A percentile compares a stretch with the other conserved stretches of the same genome.
These are phyloP conservation scores for Arctia plantaginis DNA, from an alignment of 2,888 invertebrate genomes.

Conservation along the genomic window DNA sequence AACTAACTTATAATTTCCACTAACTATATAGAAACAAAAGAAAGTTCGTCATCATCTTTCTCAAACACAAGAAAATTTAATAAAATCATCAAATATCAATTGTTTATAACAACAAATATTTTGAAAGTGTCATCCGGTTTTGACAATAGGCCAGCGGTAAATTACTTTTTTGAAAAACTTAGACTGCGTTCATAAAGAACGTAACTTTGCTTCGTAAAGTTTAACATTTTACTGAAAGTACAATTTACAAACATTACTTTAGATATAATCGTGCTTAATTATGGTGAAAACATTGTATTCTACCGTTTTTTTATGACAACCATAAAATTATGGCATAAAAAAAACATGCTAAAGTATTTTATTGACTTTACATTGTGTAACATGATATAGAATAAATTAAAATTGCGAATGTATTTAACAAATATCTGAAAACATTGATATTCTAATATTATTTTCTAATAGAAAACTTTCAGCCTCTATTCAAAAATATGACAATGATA, in stretches of 20 bases:
- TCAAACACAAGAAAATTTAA: background rate
- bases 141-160: conserved; percentile 22
- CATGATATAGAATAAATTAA: conserved; percentile 5
- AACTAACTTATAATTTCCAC: background rate
- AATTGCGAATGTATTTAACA: background rate
- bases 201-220: background rate
- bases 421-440: background rate
- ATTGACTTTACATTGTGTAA: conserved; percentile 36
- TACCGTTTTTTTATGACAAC: conserved; percentile 38
- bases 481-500: conserved; percentile 35
- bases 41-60: background rate
- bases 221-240: background rate
- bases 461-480: conserved; percentile 12
- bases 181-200: conserved; percentile 38
- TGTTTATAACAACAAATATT: background rate
- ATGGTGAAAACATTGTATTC: conserved; percentile 5
- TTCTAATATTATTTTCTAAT: background rate
- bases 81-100: background rate
- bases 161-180: conserved; percentile 19
- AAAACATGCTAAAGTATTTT: conserved; percentile 50
- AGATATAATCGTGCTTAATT: conserved; percentile 22
- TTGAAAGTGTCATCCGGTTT: conserved; percentile 12
- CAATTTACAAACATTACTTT: background rate
- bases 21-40: background rate
- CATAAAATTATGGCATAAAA: background rate